Base-by-base conservation (phyloP, 2,113 vertebrate genomes). In the Zeus faber region DNA sequence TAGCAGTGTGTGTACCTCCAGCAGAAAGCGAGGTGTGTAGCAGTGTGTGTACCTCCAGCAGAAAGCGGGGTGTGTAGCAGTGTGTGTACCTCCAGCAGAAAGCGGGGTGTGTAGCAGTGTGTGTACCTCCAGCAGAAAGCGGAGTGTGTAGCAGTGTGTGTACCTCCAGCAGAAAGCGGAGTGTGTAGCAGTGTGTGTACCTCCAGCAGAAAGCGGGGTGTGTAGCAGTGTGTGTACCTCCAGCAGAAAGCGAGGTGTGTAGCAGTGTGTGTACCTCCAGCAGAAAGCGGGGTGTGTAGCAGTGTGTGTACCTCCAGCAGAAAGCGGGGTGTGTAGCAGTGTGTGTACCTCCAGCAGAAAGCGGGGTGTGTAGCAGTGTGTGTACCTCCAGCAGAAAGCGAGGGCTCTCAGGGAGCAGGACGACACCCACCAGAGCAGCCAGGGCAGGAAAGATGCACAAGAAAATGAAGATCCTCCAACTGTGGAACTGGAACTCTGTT, bases 391-490 rank as follows among this genome's bases (percentile, higher is more conserved):
- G 90, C 65, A 98, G 90, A 82, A 96, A 98, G 0, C 96, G 90
- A 0, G 97, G 97, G 77, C 96, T 98, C 82, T 99, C 96, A 0
- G 97, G 96, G 93, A 99, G 96, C 85, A 98, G 96, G 65, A 92
- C 77, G 25, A 98, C 77, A 0, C 94, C 94, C 29, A 92, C 59
- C 29, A 98, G 85, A 44, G 96, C 96, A 3, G 91, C 87, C 0
- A 95, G 78, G 0, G 91, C 92, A 1, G 97, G 96, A 65, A 99
- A 87, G 17, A 91, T 89, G 6, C 95, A 98, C 69, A 99, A 83
- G 0, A 98, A 85, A 2, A 98, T 93, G 47, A 97, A 99, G 20
- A 98, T 82, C 18, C 95, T 92, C 96, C 97, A 99, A 80, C 92
- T 98, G 85, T 96, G 97, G 82, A 95, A 94, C 78, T 98, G 96